Percentiles rank a stretch among this genome's conserved stretches.
Conservation (phyloP, 2,797 vertebrate genomes). For the Acanthurus lineatus region DNA sequence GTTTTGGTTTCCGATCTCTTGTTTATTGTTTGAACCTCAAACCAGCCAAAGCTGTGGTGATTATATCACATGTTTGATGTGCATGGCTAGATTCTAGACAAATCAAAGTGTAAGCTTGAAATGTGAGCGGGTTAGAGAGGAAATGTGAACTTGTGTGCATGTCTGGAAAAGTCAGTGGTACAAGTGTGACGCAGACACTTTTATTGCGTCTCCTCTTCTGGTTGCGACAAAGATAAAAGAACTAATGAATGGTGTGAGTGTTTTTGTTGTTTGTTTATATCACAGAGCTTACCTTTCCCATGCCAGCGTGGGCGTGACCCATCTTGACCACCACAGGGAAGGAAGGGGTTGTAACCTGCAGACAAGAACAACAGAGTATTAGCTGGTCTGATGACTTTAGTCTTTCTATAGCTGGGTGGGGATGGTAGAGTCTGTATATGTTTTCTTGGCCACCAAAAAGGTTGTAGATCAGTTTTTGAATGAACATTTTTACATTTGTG, state of each 20-base stretch:
- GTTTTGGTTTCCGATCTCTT: slow-evolving; percentile 1
- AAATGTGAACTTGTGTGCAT: neutral
- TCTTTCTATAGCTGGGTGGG: neutral
- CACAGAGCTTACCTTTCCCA: slow-evolving; percentile 92
- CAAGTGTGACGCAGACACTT: neutral
- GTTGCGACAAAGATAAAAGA: neutral
- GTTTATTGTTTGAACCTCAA: slow-evolving; percentile 16
- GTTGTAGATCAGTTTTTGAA: neutral
- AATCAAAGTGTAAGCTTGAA: neutral
- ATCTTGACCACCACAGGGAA: slow-evolving; percentile 96
- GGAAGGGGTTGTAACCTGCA: slow-evolving; percentile 88
- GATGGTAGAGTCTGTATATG: neutral
- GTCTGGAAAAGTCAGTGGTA: neutral
- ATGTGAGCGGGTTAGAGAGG: neutral
- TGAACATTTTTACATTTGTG: too few species aligned
- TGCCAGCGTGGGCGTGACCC: slow-evolving; percentile 95
- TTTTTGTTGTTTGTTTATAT: neutral
- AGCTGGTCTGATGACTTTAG: neutral
- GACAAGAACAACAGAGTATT: slow-evolving; percentile 30
- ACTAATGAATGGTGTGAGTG: neutral
- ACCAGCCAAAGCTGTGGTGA: slow-evolving; percentile 25
- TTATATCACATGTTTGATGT: slow-evolving; percentile 42
- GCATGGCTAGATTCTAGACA: slow-evolving; percentile 12
- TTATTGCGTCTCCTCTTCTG: neutral
- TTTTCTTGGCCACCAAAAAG: neutral